A percentile compares a stretch with the other conserved stretches of the same genome.
Evolutionary conservation across 2,113 vertebrate genomes (phyloP).

Genomic region (Ceratotherium simum): DNA sequence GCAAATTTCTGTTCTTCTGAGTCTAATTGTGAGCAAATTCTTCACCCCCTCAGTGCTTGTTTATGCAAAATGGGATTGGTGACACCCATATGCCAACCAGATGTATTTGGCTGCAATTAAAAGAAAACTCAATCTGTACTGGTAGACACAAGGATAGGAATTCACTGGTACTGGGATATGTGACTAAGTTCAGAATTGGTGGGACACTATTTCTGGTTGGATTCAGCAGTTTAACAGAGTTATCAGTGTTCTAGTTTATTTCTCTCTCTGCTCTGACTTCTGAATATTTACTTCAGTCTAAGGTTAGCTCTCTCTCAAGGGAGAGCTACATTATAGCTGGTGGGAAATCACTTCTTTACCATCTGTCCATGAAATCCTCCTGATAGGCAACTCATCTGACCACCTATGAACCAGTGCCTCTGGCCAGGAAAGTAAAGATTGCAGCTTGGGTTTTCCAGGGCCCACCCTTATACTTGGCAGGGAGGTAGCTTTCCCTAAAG

Average conservation of each 20-base stretch:
- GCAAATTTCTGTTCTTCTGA: background rate
- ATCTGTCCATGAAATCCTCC: fast-evolving
- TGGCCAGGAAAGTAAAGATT: background rate
- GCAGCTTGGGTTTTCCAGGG: background rate
- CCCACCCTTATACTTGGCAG: fast-evolving
- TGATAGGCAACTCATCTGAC: background rate
- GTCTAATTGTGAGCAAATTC: background rate
- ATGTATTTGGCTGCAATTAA: background rate
- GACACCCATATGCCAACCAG: background rate
- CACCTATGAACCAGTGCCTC: no score
- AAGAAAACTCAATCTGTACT: background rate
- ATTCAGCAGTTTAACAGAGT: background rate
- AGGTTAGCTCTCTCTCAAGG: background rate
- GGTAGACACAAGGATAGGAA: background rate
- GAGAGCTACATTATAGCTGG: background rate
- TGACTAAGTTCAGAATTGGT: background rate
- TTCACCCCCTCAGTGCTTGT: background rate
- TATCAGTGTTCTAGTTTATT: background rate
- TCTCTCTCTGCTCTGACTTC: background rate
- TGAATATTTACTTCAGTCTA: background rate
- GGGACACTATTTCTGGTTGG: background rate
- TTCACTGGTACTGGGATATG: background rate
- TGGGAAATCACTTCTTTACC: background rate
- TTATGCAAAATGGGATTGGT: background rate
- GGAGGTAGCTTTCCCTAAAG: background rate